Conservation (phyloP, 2,797 vertebrate species). For the Myiotriccus ornatus region DNA sequence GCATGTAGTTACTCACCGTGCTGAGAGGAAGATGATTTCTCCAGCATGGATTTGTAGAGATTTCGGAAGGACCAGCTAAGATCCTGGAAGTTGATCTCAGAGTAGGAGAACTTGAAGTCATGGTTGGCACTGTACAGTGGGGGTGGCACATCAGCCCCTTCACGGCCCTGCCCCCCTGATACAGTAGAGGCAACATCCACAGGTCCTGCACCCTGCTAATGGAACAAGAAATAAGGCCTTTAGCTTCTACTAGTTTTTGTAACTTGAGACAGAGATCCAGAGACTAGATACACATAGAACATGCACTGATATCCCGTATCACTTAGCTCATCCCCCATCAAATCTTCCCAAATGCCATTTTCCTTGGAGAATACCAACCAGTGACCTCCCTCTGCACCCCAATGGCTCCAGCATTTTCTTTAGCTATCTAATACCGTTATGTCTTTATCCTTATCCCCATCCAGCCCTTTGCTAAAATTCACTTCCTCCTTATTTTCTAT, state of each 20-base stretch:
- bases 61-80: constrained; percentile 95
- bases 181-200: constrained; percentile 73
- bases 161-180: constrained; percentile 71
- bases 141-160: constrained; percentile 73
- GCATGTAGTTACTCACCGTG: constrained; percentile 69
- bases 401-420: not conserved
- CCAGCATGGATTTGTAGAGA: constrained; percentile 91
- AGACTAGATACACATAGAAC: not conserved
- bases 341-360: not conserved
- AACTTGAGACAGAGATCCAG: not conserved
- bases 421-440: not conserved
- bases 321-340: not conserved
- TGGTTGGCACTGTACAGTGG: constrained; percentile 79
- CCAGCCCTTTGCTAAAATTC: not conserved
- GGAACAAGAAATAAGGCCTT: not conserved
- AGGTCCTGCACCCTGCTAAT: constrained; percentile 66
- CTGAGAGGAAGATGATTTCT: constrained; percentile 84
- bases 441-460: not conserved
- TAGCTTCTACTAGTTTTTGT: not conserved
- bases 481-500: not conserved
- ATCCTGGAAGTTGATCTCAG: constrained; percentile 92
- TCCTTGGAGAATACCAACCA: not conserved
- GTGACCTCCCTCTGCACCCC: not conserved
- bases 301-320: not conserved
- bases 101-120: constrained; percentile 91